phyloP scores from a whole-genome alignment of 2,888 invertebrate genomes.

The Axea sp. region DNA sequence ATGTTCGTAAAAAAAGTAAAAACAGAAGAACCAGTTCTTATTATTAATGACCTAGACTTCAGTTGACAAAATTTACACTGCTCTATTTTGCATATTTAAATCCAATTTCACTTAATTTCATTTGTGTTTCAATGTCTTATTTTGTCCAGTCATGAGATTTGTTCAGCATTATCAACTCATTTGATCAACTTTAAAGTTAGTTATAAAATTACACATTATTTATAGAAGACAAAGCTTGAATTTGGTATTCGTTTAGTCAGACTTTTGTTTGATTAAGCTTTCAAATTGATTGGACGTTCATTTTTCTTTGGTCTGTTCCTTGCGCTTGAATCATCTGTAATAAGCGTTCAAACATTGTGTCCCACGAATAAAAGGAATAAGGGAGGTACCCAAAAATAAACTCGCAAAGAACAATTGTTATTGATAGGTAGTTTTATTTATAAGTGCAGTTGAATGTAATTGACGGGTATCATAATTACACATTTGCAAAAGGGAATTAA shows the following conservation, averaged over 20 bases:
- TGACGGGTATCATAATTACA: slow-evolving; percentile 10
- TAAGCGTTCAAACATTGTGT: not conserved
- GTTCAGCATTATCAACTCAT: not conserved
- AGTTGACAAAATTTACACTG: no score
- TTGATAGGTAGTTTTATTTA: slow-evolving; percentile 21
- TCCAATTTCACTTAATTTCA: no score
- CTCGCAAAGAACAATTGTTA: slow-evolving; percentile 7
- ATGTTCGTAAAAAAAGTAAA: no score
- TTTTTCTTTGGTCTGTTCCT: slow-evolving; percentile 10
- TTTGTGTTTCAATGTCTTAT: no score
- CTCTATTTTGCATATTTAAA: no score
- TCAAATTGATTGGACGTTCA: slow-evolving; percentile 19
- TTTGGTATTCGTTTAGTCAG: not conserved
- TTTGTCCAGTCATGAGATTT: no score
- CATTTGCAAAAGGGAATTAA: not conserved
- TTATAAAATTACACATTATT: not conserved
- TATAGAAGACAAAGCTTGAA: not conserved
- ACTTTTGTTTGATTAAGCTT: slow-evolving; percentile 7
- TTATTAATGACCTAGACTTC: no score
- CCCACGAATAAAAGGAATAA: slow-evolving; percentile 22
- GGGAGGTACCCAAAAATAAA: slow-evolving; percentile 20
- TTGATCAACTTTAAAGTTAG: not conserved
- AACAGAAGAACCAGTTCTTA: no score
- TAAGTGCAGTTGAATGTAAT: slow-evolving; percentile 13
- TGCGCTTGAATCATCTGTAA: slow-evolving; percentile 4